Base-by-base conservation (phyloP, 2,797 vertebrate species). In the Rhincodon typus region DNA sequence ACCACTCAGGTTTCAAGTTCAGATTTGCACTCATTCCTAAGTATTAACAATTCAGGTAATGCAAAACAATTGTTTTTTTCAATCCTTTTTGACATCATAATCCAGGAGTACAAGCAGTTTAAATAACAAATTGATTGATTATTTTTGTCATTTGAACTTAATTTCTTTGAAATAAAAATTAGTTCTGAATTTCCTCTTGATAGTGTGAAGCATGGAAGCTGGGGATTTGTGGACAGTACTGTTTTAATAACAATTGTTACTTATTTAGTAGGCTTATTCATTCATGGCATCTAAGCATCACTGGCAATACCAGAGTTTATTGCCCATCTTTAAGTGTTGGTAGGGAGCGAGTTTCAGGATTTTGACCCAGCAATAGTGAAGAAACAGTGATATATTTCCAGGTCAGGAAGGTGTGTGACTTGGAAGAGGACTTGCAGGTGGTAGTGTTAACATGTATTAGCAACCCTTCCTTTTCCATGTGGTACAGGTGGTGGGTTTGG, bases 41-140 rank as follows among this genome's bases (percentile, higher is more conserved):
- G 69, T 95, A 95, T 53, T 77, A 95, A 95, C 94, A 95, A 72
- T 57, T 95, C 94, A 50, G 94, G 53, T 72, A 95, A 77, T 77
- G 94, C 72, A 50, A 3, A 77, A 27, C 50, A 77, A 77, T 77
- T 77, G 70, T 34, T 95, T 77, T 95, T 77, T 77, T 95, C 30
- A 95, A 77, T 77, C 70, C 70, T 95, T 72, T 70, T 57, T n/a
- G 17, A 95, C 94, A 57, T 72, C 50, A 25, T 77, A 30, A 50
- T n/a, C 94, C 46, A 95, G 94, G 15, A 94, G 93, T 70, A 77
- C 69, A 95, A 91, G 62, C 10, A 70, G 46, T 46, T 53, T 77
- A 50, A 57, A 95, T 50, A 77, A 95, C 72, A 77, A 95, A 77
- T 27, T 72, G 70, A 57, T 95, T 50, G 70, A 74, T 74, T 74